phyloP scores from a whole-genome alignment of 2,888 invertebrate species.

The Lamellibrachia columna region DNA sequence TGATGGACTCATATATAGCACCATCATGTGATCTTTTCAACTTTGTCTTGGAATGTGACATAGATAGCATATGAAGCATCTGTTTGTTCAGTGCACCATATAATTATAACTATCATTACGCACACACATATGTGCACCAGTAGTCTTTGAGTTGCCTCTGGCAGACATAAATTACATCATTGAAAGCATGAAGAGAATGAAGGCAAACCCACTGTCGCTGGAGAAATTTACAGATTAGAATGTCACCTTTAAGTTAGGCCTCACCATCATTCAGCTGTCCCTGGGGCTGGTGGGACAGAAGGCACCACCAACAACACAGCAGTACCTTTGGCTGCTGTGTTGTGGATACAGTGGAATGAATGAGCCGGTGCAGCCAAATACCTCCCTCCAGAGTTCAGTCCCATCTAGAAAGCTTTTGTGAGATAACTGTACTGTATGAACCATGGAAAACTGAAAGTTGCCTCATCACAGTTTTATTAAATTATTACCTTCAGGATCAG shows the following conservation, averaged over 20 bases:
- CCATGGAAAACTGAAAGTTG: too few species aligned
- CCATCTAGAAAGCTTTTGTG: too few species aligned
- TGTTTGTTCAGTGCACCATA: background rate
- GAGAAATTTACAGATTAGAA: background rate
- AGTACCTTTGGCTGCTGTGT: background rate
- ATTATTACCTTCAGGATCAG: too few species aligned
- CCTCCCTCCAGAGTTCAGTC: background rate
- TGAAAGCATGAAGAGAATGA: background rate
- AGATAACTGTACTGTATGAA: too few species aligned
- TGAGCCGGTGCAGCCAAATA: background rate
- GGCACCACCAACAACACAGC: background rate
- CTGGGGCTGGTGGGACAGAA: background rate
- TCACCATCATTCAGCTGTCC: background rate
- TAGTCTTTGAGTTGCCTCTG: background rate
- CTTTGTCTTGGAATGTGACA: background rate
- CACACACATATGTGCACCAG: background rate
- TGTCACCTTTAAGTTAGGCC: background rate
- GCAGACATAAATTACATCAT: background rate
- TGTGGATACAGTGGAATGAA: background rate
- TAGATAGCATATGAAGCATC: background rate
- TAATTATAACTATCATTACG: background rate
- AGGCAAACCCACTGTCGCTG: background rate
- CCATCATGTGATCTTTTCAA: background rate
- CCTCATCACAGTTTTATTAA: too few species aligned
- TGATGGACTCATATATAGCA: too few species aligned